A percentile compares a stretch with the other conserved stretches of the same genome.
Conservation (phyloP, 1,140 invertebrate genomes). For the Drosophila yakuba region DNA sequence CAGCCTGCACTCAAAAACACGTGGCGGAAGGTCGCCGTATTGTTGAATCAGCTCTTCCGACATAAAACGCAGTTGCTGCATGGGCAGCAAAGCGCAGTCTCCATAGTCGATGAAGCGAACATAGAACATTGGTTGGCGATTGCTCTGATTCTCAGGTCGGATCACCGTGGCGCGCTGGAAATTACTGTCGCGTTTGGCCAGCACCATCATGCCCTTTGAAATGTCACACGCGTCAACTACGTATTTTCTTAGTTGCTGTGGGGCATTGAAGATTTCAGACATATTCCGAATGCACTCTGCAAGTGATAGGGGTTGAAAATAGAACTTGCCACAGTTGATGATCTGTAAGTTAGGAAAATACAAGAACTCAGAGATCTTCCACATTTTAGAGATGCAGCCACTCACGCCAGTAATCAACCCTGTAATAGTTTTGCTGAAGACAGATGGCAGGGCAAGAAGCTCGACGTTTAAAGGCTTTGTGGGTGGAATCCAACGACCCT, state of each 20-base stretch:
- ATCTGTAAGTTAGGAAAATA: slow-evolving; percentile 42
- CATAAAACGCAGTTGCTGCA: slow-evolving; percentile 60
- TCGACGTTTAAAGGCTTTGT: slow-evolving; percentile 57
- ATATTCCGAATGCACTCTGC: slow-evolving; percentile 50
- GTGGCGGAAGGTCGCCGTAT: slow-evolving; percentile 82
- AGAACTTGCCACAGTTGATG: slow-evolving; percentile 75
- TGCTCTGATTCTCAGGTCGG: slow-evolving; percentile 50
- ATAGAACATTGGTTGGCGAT: slow-evolving; percentile 67
- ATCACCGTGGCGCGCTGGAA: slow-evolving; percentile 62
- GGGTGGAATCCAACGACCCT: slow-evolving; percentile 65
- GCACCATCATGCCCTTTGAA: slow-evolving; percentile 72
- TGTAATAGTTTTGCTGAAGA: slow-evolving; percentile 57
- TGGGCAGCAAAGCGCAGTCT: slow-evolving; percentile 85
- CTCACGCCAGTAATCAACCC: slow-evolving; percentile 73
- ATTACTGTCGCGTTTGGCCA: slow-evolving; percentile 75
- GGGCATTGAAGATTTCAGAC: slow-evolving; percentile 58
- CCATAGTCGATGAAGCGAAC: slow-evolving; percentile 93
- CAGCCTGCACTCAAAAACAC: slow-evolving; percentile 91
- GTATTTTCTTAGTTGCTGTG: slow-evolving; percentile 21
- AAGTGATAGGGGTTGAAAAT: slow-evolving; percentile 62
- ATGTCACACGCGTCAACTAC: slow-evolving; percentile 42
- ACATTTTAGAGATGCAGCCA: not conserved
- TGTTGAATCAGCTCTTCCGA: slow-evolving; percentile 39
- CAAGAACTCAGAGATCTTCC: not conserved
- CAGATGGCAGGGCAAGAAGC: slow-evolving; percentile 68